phyloP scores from a whole-genome alignment of 1,140 invertebrate species.

The Augochlora pura region DNA sequence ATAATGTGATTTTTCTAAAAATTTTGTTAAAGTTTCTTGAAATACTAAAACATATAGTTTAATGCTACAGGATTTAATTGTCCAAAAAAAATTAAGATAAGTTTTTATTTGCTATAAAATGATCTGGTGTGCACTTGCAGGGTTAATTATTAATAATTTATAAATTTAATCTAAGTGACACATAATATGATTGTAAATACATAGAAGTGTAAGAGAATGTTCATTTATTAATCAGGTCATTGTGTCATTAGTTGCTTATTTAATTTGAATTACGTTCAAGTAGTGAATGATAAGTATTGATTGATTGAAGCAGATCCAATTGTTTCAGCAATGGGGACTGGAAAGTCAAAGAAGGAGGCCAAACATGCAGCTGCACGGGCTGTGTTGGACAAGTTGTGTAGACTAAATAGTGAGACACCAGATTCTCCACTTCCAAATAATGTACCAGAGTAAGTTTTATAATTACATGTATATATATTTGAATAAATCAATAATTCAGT shows the following conservation, averaged over 20 bases:
- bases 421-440: constrained; percentile 75
- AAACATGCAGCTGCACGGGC: constrained; percentile 96
- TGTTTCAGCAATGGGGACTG: constrained; percentile 90
- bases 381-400: constrained; percentile 87
- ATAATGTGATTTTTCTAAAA: too few relatives aligned
- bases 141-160: not conserved
- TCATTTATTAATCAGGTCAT: not conserved
- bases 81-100: too few relatives aligned
- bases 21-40: too few relatives aligned
- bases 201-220: not conserved
- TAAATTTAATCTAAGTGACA: not conserved
- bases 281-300: constrained; percentile 57
- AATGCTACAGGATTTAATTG: too few relatives aligned
- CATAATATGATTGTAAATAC: not conserved
- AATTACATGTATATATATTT: not conserved
- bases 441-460: constrained; percentile 73
- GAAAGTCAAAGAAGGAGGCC: constrained; percentile 97
- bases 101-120: too few relatives aligned
- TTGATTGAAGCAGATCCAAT: constrained; percentile 76
- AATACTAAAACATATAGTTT: too few relatives aligned
- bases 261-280: not conserved
- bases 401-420: constrained; percentile 73
- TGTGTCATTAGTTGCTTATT: not conserved
- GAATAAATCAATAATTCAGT: not conserved
- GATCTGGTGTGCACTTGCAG: not conserved